These are phyloP conservation scores for Trissonchulus sp. DNA, from an alignment of 2,888 invertebrate species.

Conservation along the genomic window DNA sequence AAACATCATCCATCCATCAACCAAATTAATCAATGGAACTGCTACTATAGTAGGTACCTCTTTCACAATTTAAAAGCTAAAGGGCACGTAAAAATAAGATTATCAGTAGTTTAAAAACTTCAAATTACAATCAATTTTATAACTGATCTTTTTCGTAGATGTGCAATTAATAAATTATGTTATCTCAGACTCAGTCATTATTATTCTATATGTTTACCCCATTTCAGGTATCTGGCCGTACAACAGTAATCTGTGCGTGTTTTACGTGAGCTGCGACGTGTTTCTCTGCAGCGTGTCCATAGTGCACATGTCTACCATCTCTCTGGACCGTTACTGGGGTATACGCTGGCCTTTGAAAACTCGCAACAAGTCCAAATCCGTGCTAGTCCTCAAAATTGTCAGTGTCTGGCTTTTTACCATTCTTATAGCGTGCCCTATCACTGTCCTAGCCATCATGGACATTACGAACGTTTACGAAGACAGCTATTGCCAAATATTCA, in stretches of 20 bases:
- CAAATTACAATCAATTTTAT: no score
- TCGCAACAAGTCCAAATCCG: conserved; percentile 73
- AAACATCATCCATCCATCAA: no score
- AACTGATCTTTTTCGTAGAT: no score
- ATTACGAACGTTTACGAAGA: conserved; percentile 55
- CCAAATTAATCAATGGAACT: no score
- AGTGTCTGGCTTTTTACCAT: conserved; percentile 89
- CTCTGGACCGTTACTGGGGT: conserved; percentile 70
- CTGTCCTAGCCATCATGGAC: conserved; percentile 56
- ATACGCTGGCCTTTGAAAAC: conserved; percentile 86
- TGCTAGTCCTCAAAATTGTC: conserved; percentile 70
- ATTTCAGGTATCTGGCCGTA: conserved; percentile 79
- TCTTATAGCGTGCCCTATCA: conserved; percentile 81
- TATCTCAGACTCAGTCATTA: no score
- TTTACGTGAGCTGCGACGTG: conserved; percentile 76
- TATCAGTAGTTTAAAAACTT: no score
- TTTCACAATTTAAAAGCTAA: no score
- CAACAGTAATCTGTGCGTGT: conserved; percentile 56
- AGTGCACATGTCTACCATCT: conserved; percentile 60
- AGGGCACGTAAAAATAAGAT: no score
- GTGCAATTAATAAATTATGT: no score
- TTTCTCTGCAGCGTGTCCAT: conserved; percentile 60
- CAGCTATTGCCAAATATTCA: conserved; percentile 54
- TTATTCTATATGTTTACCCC: no score
- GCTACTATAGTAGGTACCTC: no score